These are phyloP conservation scores for Knipowitschia caucasica DNA, from an alignment of 2,797 vertebrate species.

Conservation along the genomic window DNA sequence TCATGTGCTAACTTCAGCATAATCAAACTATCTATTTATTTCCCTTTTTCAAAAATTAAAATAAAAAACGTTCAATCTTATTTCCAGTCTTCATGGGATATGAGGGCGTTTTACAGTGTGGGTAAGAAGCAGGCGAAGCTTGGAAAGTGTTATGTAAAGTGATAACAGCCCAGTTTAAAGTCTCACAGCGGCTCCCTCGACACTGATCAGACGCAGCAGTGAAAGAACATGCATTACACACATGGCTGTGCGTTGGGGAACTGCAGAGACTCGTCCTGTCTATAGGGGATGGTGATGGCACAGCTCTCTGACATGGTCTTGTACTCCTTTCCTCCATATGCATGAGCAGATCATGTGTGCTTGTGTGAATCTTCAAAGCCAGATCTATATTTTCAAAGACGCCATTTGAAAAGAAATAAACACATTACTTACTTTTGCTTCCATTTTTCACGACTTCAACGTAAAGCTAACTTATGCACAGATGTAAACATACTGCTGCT, in stretches of 20 bases:
- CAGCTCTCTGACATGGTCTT: constrained; percentile 17
- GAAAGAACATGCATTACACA: constrained; percentile 34
- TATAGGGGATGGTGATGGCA: constrained; percentile 8
- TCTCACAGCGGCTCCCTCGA: not conserved
- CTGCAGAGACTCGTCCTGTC: not conserved
- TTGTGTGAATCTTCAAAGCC: constrained; percentile 18
- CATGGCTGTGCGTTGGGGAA: constrained; percentile 22
- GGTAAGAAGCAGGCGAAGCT: not conserved
- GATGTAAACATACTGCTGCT: too few relatives aligned
- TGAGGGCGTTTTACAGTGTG: constrained; percentile 2
- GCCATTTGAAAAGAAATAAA: too few relatives aligned
- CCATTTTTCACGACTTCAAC: too few relatives aligned
- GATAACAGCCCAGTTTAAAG: constrained; percentile 21
- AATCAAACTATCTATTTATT: too few relatives aligned
- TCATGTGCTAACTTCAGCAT: too few relatives aligned
- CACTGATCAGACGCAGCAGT: constrained; percentile 32
- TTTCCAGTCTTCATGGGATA: not conserved
- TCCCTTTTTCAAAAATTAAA: too few relatives aligned
- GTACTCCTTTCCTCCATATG: constrained; percentile 11
- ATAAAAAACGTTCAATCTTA: not conserved
- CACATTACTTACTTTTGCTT: too few relatives aligned
- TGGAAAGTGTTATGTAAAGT: constrained; percentile 14
- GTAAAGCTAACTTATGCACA: too few relatives aligned
- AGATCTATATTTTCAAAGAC: too few relatives aligned
- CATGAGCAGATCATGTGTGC: not conserved